phyloP scores from a whole-genome alignment of 1,140 invertebrate genomes.

The Pantala flavescens region DNA sequence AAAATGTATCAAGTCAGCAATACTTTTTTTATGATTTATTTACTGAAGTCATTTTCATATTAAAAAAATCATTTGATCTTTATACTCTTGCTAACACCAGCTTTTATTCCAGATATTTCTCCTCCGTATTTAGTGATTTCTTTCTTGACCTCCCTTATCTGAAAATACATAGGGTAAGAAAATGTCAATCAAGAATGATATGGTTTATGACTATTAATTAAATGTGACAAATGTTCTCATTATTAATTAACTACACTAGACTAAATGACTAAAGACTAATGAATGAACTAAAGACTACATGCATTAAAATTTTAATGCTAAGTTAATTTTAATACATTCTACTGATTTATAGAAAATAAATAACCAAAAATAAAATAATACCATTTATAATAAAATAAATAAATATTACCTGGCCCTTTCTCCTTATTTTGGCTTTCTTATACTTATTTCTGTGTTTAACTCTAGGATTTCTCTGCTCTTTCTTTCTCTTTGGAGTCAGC shows the following conservation, averaged over 20 bases:
- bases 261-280: too few relatives aligned
- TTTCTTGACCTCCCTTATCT: constrained; percentile 64
- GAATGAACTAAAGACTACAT: too few relatives aligned
- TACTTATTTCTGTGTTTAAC: constrained; percentile 88
- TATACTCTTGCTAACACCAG: constrained; percentile 71
- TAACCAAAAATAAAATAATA: too few relatives aligned
- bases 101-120: constrained; percentile 85
- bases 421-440: constrained; percentile 76
- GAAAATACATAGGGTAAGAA: constrained; percentile 31
- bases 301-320: too few relatives aligned
- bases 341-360: too few relatives aligned
- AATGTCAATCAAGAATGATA: constrained; percentile 19
- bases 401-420: constrained; percentile 68
- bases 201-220: not conserved
- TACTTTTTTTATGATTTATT: too few relatives aligned
- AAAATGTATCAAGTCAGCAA: too few relatives aligned
- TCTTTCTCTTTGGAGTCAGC: constrained; percentile 76
- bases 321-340: too few relatives aligned
- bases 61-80: constrained; percentile 55
- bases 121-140: constrained; percentile 73
- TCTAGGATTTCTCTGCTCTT: constrained; percentile 83
- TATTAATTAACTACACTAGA: not conserved
- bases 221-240: constrained; percentile 15
- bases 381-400: too few relatives aligned
- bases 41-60: too few relatives aligned